phyloP scores from a whole-genome alignment of 2,113 vertebrate genomes.

The Hippoglossus stenolepis region DNA sequence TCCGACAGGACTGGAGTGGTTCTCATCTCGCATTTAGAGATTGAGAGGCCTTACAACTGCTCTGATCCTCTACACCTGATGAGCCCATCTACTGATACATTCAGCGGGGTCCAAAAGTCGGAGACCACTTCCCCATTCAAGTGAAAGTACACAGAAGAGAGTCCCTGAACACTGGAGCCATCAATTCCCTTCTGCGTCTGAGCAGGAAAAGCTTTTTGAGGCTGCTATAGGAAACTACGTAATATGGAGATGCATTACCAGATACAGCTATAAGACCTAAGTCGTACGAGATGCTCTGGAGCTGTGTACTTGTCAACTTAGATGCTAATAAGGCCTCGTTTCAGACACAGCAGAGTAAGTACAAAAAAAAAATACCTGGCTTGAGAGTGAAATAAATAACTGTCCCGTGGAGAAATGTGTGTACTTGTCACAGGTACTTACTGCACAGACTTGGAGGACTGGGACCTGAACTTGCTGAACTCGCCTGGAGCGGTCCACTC shows the following conservation, averaged over 20 bases:
- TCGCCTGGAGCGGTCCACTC: constrained; percentile 98
- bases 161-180: constrained; percentile 9
- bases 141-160: background rate
- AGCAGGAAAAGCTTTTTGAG: constrained; percentile 22
- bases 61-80: background rate
- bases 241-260: background rate
- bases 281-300: no score
- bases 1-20: background rate
- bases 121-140: background rate
- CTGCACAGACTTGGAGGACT: constrained; percentile 94
- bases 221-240: background rate
- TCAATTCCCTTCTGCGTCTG: constrained; percentile 1
- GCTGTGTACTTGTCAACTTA: no score
- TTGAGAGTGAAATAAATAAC: constrained; percentile 45
- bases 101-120: background rate
- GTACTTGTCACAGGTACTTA: constrained; percentile 80
- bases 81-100: background rate
- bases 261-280: background rate
- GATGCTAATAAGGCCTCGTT: background rate
- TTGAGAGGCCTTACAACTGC: constrained; percentile 16
- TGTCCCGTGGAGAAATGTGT: constrained; percentile 20
- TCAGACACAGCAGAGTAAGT: background rate
- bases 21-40: constrained; percentile 15
- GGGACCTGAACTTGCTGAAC: constrained; percentile 98
- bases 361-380: background rate